Conservation (phyloP, 1,140 invertebrate species). For the Physella acuta region DNA sequence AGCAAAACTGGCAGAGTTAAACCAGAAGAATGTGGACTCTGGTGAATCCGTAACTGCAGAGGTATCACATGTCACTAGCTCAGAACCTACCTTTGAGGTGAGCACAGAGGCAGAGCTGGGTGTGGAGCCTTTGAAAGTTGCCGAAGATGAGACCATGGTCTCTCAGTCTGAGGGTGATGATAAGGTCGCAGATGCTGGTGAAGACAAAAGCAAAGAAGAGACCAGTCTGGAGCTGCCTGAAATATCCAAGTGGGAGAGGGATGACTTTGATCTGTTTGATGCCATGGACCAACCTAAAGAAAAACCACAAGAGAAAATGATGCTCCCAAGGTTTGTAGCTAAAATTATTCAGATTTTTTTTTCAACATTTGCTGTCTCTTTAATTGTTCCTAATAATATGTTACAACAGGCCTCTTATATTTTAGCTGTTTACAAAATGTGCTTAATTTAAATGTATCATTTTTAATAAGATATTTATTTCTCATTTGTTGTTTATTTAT, state of each 20-base stretch:
- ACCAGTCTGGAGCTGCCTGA: constrained; percentile 64
- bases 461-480: too few species aligned
- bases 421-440: background rate
- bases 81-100: constrained; percentile 13
- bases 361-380: too few species aligned
- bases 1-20: background rate
- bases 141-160: background rate
- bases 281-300: constrained; percentile 26
- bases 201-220: constrained; percentile 24
- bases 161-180: background rate
- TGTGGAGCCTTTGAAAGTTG: background rate
- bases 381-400: too few species aligned
- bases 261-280: constrained; percentile 56
- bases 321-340: constrained; percentile 38
- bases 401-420: too few species aligned
- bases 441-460: too few species aligned
- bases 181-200: background rate
- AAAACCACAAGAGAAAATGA: constrained; percentile 33
- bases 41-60: background rate
- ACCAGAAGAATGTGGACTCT: background rate
- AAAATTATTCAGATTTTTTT: too few species aligned
- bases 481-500: too few species aligned
- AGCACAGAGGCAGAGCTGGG: background rate
- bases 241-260: constrained; percentile 85
- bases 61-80: background rate